Percentiles rank a stretch among this genome's conserved stretches.
Conservation (phyloP, 1,140 invertebrate genomes). For the Brachionus plicatilis region DNA sequence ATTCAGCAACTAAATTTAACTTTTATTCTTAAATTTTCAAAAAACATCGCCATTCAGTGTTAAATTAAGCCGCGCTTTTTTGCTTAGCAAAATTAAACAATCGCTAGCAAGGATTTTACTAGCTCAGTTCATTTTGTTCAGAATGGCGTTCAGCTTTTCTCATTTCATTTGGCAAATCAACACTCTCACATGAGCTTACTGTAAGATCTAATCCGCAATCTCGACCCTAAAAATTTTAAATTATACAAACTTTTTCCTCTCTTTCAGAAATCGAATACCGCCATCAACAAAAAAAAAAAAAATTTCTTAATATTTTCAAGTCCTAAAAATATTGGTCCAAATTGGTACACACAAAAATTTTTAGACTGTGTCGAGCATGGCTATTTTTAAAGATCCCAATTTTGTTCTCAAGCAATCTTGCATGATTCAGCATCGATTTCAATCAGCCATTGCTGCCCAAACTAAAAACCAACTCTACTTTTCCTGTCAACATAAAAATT, state of each 20-base stretch:
- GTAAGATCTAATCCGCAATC: not conserved
- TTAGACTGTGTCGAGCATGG: not conserved
- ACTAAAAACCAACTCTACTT: too few species aligned
- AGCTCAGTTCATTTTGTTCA: not conserved
- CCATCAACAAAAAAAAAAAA: too few species aligned
- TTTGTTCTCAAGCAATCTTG: too few species aligned
- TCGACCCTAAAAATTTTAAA: not conserved
- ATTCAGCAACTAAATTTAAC: conserved; percentile 15
- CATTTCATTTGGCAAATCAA: not conserved
- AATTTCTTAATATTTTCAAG: not conserved
- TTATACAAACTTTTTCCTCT: too few species aligned
- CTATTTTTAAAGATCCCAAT: not conserved
- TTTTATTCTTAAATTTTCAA: not conserved
- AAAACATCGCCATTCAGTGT: conserved; percentile 28
- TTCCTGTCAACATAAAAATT: not conserved
- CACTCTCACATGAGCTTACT: not conserved
- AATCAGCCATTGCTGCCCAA: too few species aligned
- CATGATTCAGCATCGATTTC: too few species aligned
- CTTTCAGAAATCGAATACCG: too few species aligned
- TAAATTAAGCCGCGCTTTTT: not conserved
- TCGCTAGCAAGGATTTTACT: not conserved
- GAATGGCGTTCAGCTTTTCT: not conserved
- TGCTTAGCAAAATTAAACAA: not conserved
- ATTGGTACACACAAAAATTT: not conserved
- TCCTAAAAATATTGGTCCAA: not conserved